Base-by-base conservation (phyloP, 2,888 invertebrate species). In the Sarcophaga rosellei region DNA sequence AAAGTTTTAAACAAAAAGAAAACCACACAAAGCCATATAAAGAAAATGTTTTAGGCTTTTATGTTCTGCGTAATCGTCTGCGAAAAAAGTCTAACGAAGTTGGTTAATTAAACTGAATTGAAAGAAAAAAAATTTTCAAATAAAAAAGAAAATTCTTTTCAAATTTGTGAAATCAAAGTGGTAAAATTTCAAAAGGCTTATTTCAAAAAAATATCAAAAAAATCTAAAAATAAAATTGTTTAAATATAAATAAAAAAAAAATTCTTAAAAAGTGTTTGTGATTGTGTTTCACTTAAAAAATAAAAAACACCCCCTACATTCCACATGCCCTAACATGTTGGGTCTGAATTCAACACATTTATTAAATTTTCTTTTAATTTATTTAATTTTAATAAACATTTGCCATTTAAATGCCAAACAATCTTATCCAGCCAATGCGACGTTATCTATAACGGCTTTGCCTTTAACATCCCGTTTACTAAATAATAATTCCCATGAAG, bases 371-470 rank as follows among this genome's bases (percentile, higher is more conserved):
- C 8, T 84, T 35, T 76, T 84, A 65, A 23, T 80, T 61, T 80
- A 65, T 59, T 69, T 70, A 70, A 74, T 75, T 17, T 47, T 76
- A 6, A 70, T 44, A 3, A 61, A 77, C 17, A 78, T 70, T 69
- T 53, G 74, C 62, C 84, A 84, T 70, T 81, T 86, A 84, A 84
- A 81, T 78, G 86, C 69, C 23, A 73, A 75, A 75, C 73, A 69
- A 69, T 44, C n/a, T 59, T 80, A 77, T 65, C 62, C 68, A n/a
- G 6, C 57, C 6, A 83, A 84, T 65, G 44, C 68, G 45, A 76
- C 86, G 6, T 5, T 57, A 10, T 23, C 78, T 25, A 11, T 23
- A 11, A 35, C 61, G 11, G 4, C 47, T n/a, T 12, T 35, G 65
- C 65, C 76, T n/a, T 44, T 61, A 4, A 4, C 35, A 11, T 8